Conservation (phyloP, 2,113 vertebrate genomes). For the Malurus alboscapulatus region DNA sequence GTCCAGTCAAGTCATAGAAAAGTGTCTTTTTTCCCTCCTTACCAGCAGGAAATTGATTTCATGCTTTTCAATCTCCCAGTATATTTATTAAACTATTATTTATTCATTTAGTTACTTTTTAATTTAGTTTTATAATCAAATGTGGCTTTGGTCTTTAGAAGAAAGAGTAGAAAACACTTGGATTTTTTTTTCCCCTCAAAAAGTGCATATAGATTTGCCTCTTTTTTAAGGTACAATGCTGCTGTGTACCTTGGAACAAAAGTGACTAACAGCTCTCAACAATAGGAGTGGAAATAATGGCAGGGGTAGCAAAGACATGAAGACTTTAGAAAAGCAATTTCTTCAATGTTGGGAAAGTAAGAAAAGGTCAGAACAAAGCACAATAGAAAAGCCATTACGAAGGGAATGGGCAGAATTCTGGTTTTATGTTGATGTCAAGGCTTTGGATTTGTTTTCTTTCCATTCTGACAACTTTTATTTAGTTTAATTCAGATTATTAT, state of each 20-base stretch:
- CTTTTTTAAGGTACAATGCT: conserved; percentile 7
- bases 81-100: conserved; percentile 34
- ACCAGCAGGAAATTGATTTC: conserved; percentile 48
- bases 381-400: conserved; percentile 68
- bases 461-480: conserved; percentile 69
- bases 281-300: conserved; percentile 56
- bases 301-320: conserved; percentile 56
- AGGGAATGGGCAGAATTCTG: conserved; percentile 56
- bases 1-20: background rate
- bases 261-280: conserved; percentile 49
- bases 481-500: conserved; percentile 49
- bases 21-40: background rate
- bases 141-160: background rate
- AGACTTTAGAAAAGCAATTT: conserved; percentile 70
- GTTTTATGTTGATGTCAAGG: conserved; percentile 74
- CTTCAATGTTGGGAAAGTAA: conserved; percentile 68
- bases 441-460: conserved; percentile 72
- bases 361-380: conserved; percentile 67
- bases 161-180: background rate
- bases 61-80: conserved; percentile 22
- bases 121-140: background rate
- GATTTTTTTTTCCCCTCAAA: background rate
- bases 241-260: conserved; percentile 26
- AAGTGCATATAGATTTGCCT: background rate
- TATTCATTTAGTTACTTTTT: background rate